A percentile compares a stretch with the other conserved stretches of the same genome.
These are phyloP conservation scores for Drosophila gaucha DNA, from an alignment of 2,888 invertebrate genomes.

Conservation along the genomic window DNA sequence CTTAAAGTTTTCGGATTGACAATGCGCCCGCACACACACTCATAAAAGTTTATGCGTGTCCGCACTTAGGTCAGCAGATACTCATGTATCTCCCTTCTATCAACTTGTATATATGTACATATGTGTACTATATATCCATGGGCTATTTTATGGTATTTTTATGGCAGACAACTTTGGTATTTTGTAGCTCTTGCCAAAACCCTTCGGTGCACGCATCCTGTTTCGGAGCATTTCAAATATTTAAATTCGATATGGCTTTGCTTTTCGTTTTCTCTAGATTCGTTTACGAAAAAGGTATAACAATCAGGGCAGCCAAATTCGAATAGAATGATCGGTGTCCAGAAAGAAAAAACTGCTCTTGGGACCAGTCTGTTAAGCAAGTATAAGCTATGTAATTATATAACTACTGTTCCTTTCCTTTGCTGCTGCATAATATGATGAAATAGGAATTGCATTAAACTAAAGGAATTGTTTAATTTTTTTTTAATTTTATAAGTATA, in stretches of 20 bases:
- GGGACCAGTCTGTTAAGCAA: too few relatives aligned
- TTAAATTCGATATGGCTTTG: conserved; percentile 65
- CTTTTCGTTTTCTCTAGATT: neutral
- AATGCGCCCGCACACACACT: conserved; percentile 41
- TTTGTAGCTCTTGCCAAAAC: conserved; percentile 18
- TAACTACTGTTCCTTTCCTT: too few relatives aligned
- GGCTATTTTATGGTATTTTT: conserved; percentile 75
- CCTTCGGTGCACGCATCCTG: conserved; percentile 8
- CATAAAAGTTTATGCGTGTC: conserved; percentile 66
- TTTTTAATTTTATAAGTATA: too few relatives aligned
- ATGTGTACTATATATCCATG: conserved; percentile 42
- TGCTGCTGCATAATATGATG: too few relatives aligned
- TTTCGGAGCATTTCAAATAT: conserved; percentile 59
- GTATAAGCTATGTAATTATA: too few relatives aligned
- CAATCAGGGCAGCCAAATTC: neutral
- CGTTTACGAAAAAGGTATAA: too few relatives aligned
- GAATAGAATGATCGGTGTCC: too few relatives aligned
- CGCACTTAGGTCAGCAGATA: conserved; percentile 75
- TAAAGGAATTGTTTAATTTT: too few relatives aligned
- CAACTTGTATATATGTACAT: conserved; percentile 33
- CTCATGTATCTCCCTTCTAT: conserved; percentile 42
- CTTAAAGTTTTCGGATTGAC: conserved; percentile 54
- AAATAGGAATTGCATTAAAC: too few relatives aligned
- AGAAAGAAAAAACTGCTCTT: too few relatives aligned
- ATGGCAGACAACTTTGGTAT: conserved; percentile 67